A percentile compares a stretch with the other conserved stretches of the same genome.
phyloP scores from a whole-genome alignment of 2,797 vertebrate species.

The Caiman crocodilus region DNA sequence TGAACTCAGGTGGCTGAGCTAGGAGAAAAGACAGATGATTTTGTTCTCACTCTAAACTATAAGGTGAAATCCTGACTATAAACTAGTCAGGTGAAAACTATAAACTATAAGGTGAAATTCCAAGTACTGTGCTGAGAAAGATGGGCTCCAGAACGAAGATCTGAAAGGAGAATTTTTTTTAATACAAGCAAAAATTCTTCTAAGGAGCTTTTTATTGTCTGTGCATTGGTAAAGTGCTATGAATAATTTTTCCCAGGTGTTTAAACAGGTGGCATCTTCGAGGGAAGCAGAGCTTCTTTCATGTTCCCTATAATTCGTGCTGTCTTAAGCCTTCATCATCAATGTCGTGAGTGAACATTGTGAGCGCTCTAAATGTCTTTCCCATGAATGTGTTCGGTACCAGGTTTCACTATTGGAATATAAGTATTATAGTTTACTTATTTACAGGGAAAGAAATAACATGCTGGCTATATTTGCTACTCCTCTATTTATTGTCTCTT shows the following conservation, averaged over 20 bases:
- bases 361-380: constrained; percentile 53
- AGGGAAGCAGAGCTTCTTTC: constrained; percentile 64
- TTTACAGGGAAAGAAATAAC: constrained; percentile 76
- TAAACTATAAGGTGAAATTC: not conserved
- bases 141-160: not conserved
- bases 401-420: constrained; percentile 48
- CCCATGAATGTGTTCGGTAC: constrained; percentile 64
- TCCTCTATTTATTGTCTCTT: constrained; percentile 79
- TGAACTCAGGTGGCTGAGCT: rapidly evolving
- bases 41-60: not conserved
- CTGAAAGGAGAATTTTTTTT: constrained; percentile 3
- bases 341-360: constrained; percentile 59
- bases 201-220: constrained; percentile 63
- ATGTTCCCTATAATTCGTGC: constrained; percentile 69
- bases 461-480: constrained; percentile 77
- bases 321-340: constrained; percentile 72
- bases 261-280: constrained; percentile 69
- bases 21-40: constrained; percentile 9
- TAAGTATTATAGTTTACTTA: constrained; percentile 72
- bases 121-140: not conserved
- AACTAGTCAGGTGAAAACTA: too few species aligned
- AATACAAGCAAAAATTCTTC: constrained; percentile 69
- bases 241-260: constrained; percentile 66
- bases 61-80: not conserved
- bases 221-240: constrained; percentile 52